Base-by-base conservation (phyloP, 2,888 invertebrate species). In the Phyllotreta striolata region DNA sequence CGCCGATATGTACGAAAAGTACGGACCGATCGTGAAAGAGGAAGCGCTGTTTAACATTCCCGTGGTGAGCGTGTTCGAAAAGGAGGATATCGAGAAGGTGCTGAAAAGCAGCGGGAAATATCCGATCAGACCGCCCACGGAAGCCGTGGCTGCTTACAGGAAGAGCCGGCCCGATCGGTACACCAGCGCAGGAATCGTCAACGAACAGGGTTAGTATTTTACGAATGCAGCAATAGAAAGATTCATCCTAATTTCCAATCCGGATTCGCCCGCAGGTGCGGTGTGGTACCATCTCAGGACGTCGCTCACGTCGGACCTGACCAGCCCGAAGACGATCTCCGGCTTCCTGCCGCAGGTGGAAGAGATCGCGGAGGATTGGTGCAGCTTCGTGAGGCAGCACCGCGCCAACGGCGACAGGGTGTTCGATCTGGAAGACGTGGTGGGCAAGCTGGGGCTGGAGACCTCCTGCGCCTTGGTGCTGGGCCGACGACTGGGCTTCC, bases 71-170 rank as follows among this genome's bases (percentile, higher is more conserved):
- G 82, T 94, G 56, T 89, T 89, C 35, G 88, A 89, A 56, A 84
- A 87, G 39, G 80, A 81, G 0, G 92, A 92, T 69, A 88, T 95
- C 68, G 92, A 93, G 76, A 86, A 87, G 37, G 89, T 94, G 10
- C 82, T 93, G n/a, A 87, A 87, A 70, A 86, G 88, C 66, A 87
- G 88, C 8, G 89, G 91, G 67, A 89, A 88, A 77, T 89, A 88
- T 74, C 93, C 93, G 0, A 87, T 91, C 73, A 85, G 95, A 12
- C 94, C 95, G 8, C 91, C 92, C 38, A 92, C 92, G 1, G 92
- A 92, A 82, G 91, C 92, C 70, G 88, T 92, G 24, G 88, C 90
- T 52, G 84, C 88, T 73, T 94, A 94, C 81, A 84, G 94, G 37
- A 84, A 83, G 58, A 87, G 88, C 46, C 84, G 90, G 12, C 91